Evolutionary conservation across 2,113 vertebrate species (phyloP), one percentile per base, ranked within the genome.

Genomic region (Dromaius novaehollandiae): DNA sequence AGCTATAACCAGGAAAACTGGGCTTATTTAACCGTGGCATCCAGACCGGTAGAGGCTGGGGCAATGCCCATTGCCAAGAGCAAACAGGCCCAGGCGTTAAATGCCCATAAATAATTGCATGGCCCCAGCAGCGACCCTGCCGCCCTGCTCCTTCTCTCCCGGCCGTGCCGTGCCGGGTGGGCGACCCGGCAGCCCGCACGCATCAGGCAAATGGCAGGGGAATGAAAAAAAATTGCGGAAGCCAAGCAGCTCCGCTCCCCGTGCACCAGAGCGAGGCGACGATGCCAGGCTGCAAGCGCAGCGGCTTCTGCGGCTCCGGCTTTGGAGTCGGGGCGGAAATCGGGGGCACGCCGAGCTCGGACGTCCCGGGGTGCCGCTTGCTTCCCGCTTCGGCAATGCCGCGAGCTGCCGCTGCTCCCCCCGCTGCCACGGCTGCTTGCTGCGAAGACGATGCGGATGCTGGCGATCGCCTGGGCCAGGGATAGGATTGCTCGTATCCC

Each of bases 141-240:
- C 11, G 38, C 53, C 53, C 26, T 38, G 26, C 53, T 28, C 53
- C 53, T 28, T 25, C 53, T 38, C 38, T 38, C 38, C 38, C 38
- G 38, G 6, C 38, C 6, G 38, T 38, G 38, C 38, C 38, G 38
- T 38, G 38, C 38, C 38, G 38, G 38, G 38, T 38, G 38, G 38
- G 38, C 38, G 38, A 38, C 38, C 38, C 38, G 38, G 38, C 38
- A 38, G 38, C 83, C 40, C 46, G 1, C 11, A 0, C 8, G 0
- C 5, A 0, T 1, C 34, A 22, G 84, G 65, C 51, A 44, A 30
- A 2, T 34, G 8, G n/a, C 69, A 77, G 68, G 61, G 65, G 19
- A 53, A 17, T 6, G 4, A 26, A 16, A 28, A 42, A 3, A 0
- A 7, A n/a, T n/a, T 0, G 2, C 9, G n/a, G 36, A 40, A 3